Evolutionary conservation across 1,140 invertebrate species (phyloP), one percentile per base, ranked within the genome.

Genomic region (Drosophila ficusphila): DNA sequence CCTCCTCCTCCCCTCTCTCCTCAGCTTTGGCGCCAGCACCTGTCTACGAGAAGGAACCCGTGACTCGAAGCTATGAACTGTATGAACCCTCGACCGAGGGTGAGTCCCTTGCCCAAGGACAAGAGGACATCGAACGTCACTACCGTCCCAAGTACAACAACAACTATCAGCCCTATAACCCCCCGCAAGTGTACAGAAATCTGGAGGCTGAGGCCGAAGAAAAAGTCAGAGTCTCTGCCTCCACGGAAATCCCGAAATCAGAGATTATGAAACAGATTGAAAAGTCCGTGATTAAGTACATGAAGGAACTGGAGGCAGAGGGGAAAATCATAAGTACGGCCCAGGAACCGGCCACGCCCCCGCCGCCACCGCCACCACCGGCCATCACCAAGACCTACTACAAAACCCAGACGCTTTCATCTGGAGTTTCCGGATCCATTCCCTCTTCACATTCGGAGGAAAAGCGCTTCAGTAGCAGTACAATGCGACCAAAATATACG

Each of bases 221-320:
- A 5, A 85, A 89, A 47, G 64, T 91, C 12, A 64, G 86, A 0
- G 77, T 90, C 0, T 90, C 90, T 1, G 86, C 90, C n/a, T 91
- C 90, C 8, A 91, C 90, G 0, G 90, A 91, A 31, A 91, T 91
- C 53, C 90, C 90, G n/a, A 91, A 90, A 39, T 82, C 89, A 5
- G 90, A 91, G 52, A 90, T 91, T 4, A 88, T 91, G 77, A 91
- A 91, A 16, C 89, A 91, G 38, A 91, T 91, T 23, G 90, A 91
- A 25, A 79, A 91, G 46, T 90, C 89, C 0, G 90, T 91, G 0
- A 88, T 90, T 33, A 90, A 90, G 39, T 91, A 91, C 27, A 91
- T 91, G 88, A 90, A 90, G n/a, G 88, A 90, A 16, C 54, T 91
- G 31, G 89, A 91, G 47, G 81, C 86, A 0, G 90, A 90, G 53